Base-by-base conservation (phyloP, 1,140 invertebrate species). In the Varroa destructor region DNA sequence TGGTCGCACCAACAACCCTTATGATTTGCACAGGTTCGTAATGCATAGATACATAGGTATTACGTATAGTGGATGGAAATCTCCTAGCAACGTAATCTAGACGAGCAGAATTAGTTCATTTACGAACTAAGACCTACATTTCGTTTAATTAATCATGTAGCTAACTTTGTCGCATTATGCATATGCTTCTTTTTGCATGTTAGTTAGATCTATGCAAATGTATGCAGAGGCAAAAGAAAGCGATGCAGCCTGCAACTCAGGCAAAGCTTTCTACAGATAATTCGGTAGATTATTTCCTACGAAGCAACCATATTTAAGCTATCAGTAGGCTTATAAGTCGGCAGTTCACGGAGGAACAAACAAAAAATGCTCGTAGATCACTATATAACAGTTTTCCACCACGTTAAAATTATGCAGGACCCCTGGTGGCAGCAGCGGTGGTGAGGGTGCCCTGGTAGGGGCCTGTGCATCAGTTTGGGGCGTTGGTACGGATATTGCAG, bases 401-500 rank as follows among this genome's bases (percentile, higher is more conserved):
- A 25, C 25, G 40, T 58, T 42, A 36, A 12, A 58, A 40, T 37
- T 25, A 36, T 67, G 61, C 61, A 67, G 76, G 76, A 43, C 46
- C 8, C 46, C 46, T 8, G 46, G 46, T 51, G 46, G 46, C 4
- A 51, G 46, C 8, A 51, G 46, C 46, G 73, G 73, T n/a, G 73
- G 73, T 12, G 73, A 76, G 71, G 75, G 72, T 36, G 85, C 86
- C 0, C 74, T 88, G 1, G 80, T 89, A 36, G 83, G 88, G 6
- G 85, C 89, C 6, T 86, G 85, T 75, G 90, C 88, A 43, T 85
- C 86, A 46, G 86, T 91, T 14, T 85, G 97, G 75, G 90, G 93
- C 1, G 81, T 98, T 55, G 90, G 93, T 61, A 93, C 91, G 0
- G 93, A 97, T 78, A 93, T 97, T 72, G 93, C 91, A 1, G 94